A percentile compares a stretch with the other conserved stretches of the same genome.
Evolutionary conservation across 2,797 vertebrate species (phyloP).

Genomic region (Neostethus bicornis): DNA sequence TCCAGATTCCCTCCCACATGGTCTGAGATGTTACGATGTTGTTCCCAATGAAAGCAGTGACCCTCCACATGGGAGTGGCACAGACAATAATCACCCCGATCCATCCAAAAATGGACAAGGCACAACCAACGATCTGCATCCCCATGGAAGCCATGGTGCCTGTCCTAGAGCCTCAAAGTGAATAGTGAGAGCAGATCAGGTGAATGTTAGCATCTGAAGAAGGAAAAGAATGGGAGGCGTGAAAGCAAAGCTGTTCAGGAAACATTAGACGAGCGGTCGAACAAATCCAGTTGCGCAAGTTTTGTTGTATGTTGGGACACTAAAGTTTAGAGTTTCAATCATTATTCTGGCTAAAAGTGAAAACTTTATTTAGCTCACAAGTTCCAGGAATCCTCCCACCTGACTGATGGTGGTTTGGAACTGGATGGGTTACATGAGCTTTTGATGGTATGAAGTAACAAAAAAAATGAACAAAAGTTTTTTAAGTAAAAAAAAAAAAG

Average conservation of each 20-base stretch:
- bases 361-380: conserved; percentile 13
- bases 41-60: conserved; percentile 74
- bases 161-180: conserved; percentile 7
- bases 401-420: no score
- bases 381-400: conserved; percentile 23
- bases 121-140: conserved; percentile 70
- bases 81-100: conserved; percentile 68
- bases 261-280: conserved; percentile 23
- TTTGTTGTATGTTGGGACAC: conserved; percentile 60
- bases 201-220: conserved; percentile 20
- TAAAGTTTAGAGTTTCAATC: conserved; percentile 25
- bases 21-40: conserved; percentile 77
- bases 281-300: conserved; percentile 51
- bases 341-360: conserved; percentile 13
- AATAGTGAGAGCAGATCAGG: conserved; percentile 4
- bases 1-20: conserved; percentile 82
- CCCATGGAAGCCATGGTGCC: conserved; percentile 69
- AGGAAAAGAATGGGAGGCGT: conserved; percentile 49
- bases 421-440: no score
- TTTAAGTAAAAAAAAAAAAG: no score
- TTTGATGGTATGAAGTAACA: no score
- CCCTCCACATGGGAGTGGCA: conserved; percentile 73
- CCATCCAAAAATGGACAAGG: conserved; percentile 72
- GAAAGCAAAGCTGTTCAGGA: conserved; percentile 19
- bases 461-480: no score